Evolutionary conservation across 2,113 vertebrate genomes (phyloP).

Genomic region (Microtus richardsoni): DNA sequence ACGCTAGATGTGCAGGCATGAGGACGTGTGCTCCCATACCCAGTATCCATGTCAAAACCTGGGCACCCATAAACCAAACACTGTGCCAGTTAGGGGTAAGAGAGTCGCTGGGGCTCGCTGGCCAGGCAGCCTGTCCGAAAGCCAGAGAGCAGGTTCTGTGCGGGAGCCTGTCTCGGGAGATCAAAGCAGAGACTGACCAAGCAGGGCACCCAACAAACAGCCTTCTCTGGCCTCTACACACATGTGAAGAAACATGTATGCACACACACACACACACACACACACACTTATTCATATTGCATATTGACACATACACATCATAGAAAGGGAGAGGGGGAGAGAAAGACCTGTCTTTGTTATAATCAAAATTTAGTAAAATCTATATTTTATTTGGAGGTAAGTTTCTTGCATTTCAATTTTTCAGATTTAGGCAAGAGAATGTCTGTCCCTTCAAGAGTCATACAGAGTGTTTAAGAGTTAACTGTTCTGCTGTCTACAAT

Average conservation of each 20-base stretch:
- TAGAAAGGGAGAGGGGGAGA: not conserved
- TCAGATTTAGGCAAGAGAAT: not conserved
- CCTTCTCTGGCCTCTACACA: not conserved
- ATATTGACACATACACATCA: not conserved
- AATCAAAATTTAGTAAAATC: not conserved
- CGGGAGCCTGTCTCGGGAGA: not conserved
- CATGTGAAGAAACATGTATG: not conserved
- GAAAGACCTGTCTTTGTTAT: not conserved
- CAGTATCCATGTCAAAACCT: not conserved
- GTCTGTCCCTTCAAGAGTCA: not conserved
- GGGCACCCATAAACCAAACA: not conserved
- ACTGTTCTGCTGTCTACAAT: not conserved
- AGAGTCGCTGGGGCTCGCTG: not conserved
- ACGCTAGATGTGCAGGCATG: not conserved
- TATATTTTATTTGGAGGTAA: not conserved
- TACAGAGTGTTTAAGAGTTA: not conserved
- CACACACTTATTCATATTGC: not conserved
- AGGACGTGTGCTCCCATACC: no score
- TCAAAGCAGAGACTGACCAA: not conserved
- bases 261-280: no score
- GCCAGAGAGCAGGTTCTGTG: not conserved
- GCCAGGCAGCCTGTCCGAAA: not conserved
- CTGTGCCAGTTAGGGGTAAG: not conserved
- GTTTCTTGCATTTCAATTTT: conserved; percentile 7
- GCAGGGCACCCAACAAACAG: not conserved